These are phyloP conservation scores for Oreochromis spilurus DNA, from an alignment of 2,113 vertebrate species.

Conservation along the genomic window DNA sequence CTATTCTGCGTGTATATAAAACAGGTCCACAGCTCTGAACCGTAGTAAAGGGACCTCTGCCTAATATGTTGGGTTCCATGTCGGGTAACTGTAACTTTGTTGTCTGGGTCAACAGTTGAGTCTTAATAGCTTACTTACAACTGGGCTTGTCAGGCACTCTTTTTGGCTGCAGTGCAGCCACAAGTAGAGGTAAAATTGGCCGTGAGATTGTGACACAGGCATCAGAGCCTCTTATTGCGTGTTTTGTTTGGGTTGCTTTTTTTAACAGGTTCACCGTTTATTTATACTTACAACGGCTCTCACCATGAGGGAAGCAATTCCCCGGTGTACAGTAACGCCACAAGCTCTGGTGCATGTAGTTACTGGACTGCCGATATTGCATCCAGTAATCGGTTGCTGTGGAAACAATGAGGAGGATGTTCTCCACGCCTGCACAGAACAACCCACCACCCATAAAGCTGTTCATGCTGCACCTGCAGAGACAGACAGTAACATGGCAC, in stretches of 20 bases:
- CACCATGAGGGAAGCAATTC: slow-evolving; percentile 68
- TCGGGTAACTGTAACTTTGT: background rate
- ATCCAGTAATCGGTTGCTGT: slow-evolving; percentile 79
- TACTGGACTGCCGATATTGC: slow-evolving; percentile 71
- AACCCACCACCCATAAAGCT: slow-evolving; percentile 76
- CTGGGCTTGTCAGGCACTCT: background rate
- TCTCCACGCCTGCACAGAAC: slow-evolving; percentile 75
- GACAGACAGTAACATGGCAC: slow-evolving; percentile 4
- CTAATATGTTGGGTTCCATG: background rate
- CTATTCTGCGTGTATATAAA: background rate
- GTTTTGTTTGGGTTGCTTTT: background rate
- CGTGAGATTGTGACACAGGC: background rate
- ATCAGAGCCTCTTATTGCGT: background rate
- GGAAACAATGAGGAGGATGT: slow-evolving; percentile 78
- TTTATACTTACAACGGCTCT: slow-evolving; percentile 57
- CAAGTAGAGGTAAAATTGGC: background rate
- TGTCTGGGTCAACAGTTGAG: background rate
- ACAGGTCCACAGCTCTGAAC: background rate
- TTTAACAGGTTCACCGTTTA: too few species aligned
- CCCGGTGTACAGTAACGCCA: slow-evolving; percentile 70
- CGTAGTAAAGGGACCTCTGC: background rate
- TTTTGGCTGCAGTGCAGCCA: background rate
- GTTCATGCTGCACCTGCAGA: slow-evolving; percentile 72
- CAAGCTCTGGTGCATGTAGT: slow-evolving; percentile 72
- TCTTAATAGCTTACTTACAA: background rate